Evolutionary conservation across 2,113 vertebrate species (phyloP), one percentile per base, ranked within the genome.

Genomic region (Danio rerio): DNA sequence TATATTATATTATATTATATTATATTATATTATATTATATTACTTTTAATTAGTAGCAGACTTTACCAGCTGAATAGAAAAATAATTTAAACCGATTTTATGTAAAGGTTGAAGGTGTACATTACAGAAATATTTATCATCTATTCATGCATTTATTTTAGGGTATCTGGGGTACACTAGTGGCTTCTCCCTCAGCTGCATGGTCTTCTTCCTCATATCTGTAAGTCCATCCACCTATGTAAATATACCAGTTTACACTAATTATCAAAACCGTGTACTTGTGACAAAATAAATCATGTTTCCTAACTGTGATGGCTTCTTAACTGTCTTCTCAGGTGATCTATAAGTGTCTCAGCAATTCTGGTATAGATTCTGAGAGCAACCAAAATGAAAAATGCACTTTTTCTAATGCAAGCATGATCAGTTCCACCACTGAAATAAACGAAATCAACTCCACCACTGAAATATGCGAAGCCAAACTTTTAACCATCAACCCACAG

Each of bases 131-230:
- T 9, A 74, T 56, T 43, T 42, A n/a, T 55, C 9, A 42, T 40
- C 15, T n/a, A n/a, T 74, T 74, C 56, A n/a, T 74, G 47, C 20
- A 10, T 74, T 42, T 40, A 73, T 81, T 82, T 40, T 49, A 96
- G 96, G 96, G 69, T 97, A 96, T 84, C 89, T 97, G 66, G 96
- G 96, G 9, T 96, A 96, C 43, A 97, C 95, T 59, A 96, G 96
- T 49, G 96, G 96, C 68, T 95, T 97, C 75, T 97, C 96, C 0
- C 94, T 97, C 61, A 92, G 92, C 47, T 96, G 95, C 82, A 96
- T 96, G 96, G 89, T 96, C 78, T 96, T 97, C 87, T 97, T 97
- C 89, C 93, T 97, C 20, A 90, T 94, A 87, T 93, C 92, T 77
- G 96, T 97, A 88, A 95, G 95, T 94, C 7, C 15, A 53, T 21